Evolutionary conservation across 2,797 vertebrate species (phyloP), one percentile per base, ranked within the genome.

Genomic region (Brachymystax lenok): DNA sequence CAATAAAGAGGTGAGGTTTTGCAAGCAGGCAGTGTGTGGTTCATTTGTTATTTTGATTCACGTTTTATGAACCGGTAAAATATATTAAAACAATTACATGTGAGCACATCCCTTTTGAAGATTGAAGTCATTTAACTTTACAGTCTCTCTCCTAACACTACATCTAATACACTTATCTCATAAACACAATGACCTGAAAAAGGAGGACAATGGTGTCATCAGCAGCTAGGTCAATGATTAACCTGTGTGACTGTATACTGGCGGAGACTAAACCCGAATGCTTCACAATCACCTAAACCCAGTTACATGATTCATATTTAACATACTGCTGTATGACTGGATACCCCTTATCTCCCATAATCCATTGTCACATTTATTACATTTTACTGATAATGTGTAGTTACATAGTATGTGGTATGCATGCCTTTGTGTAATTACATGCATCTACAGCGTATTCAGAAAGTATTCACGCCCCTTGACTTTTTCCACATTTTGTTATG

Each of bases 211-310:
- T 21, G 79, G 77, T 67, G 64, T 67, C 17, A 2, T 67, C 1
- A 67, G 5, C 28, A 74, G 72, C 10, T 56, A 76, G 81, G 86
- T 88, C 82, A 92, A 90, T 89, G 84, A 89, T 92, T 81, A 82
- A 84, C 87, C 64, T 80, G 73, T 67, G 71, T 35, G 16, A 13
- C 79, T 79, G 79, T 56, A 78, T 17, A 59, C 67, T 64, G 68
- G 16, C 6, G 5, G 19, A 76, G 67, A 77, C 50, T 3, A 63
- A 71, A 67, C 76, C 63, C 5, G 21, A 64, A 30, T 5, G 24
- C 21, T 56, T 56, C 19, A 56, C 54, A 56, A 56, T 17, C 16
- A 56, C 16, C 2, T 17, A 17, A 59, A 59, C 40, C 40, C 40
- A 59, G 19, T 59, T 19, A 19, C 52, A 56, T 19, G 19, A 56